Conservation (phyloP, 2,888 invertebrate genomes). For the Serrognathus titanus region DNA sequence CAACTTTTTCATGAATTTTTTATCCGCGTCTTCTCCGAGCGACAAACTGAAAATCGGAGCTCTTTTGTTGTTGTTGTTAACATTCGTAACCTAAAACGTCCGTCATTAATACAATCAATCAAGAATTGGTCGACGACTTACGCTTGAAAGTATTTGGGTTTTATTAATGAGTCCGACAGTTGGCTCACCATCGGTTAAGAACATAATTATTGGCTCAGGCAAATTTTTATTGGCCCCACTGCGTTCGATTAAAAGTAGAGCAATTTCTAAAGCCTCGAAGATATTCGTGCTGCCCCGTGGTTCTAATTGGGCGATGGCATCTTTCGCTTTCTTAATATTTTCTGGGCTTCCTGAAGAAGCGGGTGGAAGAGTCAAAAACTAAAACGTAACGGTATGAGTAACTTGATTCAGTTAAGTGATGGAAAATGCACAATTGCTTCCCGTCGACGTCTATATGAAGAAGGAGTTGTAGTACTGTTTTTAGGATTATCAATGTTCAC, state of each 20-base stretch:
- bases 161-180: constrained; percentile 56
- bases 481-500: constrained; percentile 47
- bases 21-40: constrained; percentile 67
- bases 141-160: constrained; percentile 53
- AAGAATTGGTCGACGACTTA: constrained; percentile 34
- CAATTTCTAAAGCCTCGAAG: constrained; percentile 59
- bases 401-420: neutral
- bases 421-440: neutral
- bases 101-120: constrained; percentile 31
- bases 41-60: constrained; percentile 62
- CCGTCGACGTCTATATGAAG: neutral
- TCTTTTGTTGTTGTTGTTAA: constrained; percentile 41
- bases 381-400: neutral
- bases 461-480: neutral
- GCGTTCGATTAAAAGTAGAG: constrained; percentile 38
- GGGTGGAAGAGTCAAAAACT: constrained; percentile 39
- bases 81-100: constrained; percentile 14
- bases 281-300: constrained; percentile 67
- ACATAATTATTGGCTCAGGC: constrained; percentile 61
- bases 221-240: constrained; percentile 22
- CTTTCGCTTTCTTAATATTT: constrained; percentile 58
- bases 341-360: constrained; percentile 54
- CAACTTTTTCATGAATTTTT: constrained; percentile 62
- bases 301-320: constrained; percentile 54
- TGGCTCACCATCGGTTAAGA: constrained; percentile 66